phyloP scores from a whole-genome alignment of 2,113 vertebrate genomes.

The Tragelaphus strepsiceros region DNA sequence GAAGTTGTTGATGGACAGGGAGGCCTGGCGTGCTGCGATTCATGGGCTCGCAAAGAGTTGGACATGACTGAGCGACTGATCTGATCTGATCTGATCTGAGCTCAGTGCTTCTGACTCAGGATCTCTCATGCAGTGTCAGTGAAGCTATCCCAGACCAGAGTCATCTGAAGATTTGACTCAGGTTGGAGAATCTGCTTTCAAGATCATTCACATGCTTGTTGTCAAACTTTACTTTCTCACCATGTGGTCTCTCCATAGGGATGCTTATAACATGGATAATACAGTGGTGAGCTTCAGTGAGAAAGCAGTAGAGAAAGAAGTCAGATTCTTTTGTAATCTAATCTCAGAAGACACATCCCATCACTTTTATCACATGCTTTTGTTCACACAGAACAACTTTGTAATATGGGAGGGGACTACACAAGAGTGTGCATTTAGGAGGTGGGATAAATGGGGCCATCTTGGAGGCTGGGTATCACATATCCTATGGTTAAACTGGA shows the following conservation, averaged over 20 bases:
- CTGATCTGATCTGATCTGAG: not conserved
- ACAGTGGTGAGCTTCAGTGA: not conserved
- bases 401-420: not conserved
- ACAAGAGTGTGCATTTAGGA: not conserved
- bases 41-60: no score
- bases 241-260: not conserved
- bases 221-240: not conserved
- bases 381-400: not conserved
- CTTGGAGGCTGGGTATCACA: not conserved
- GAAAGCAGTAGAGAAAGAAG: not conserved
- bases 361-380: not conserved
- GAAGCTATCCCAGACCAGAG: not conserved
- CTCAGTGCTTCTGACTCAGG: not conserved
- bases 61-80: no score
- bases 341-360: not conserved
- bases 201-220: not conserved
- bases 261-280: not conserved
- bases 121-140: not conserved
- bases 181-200: not conserved
- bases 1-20: no score
- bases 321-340: not conserved
- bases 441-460: not conserved
- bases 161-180: not conserved
- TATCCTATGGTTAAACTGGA: not conserved
- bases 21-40: no score